Evolutionary conservation across 2,113 vertebrate species (phyloP).

Genomic region (Heterotilapia buettikoferi): DNA sequence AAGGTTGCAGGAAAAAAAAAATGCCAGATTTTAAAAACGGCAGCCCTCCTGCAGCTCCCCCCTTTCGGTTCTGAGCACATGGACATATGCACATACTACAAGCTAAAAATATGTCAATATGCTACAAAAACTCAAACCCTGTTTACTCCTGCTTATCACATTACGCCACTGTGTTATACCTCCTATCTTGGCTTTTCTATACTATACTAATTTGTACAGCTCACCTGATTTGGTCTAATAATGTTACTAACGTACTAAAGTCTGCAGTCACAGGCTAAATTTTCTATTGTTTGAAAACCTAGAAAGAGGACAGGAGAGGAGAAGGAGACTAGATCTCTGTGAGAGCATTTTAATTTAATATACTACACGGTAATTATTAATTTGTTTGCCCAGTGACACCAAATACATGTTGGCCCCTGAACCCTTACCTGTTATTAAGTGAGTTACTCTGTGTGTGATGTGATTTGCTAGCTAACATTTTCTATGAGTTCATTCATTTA

Average conservation of each 20-base stretch:
- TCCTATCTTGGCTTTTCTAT: background rate
- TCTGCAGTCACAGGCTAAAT: background rate
- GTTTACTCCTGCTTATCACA: background rate
- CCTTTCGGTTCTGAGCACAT: background rate
- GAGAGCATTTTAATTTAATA: background rate
- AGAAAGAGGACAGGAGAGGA: background rate
- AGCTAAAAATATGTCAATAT: background rate
- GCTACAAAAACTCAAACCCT: background rate
- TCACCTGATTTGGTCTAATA: background rate
- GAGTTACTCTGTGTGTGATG: background rate
- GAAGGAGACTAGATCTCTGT: background rate
- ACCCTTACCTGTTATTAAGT: background rate
- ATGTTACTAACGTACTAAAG: background rate
- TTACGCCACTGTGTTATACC: background rate
- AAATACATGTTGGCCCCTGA: background rate
- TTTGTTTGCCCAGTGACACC: background rate
- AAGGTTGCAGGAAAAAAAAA: background rate
- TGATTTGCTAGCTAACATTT: slow-evolving; percentile 2
- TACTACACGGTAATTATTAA: background rate
- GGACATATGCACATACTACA: background rate
- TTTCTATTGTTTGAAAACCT: background rate
- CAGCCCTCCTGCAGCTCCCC: background rate
- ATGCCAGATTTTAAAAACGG: background rate
- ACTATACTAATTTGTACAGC: background rate
- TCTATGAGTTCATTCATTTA: slow-evolving; percentile 7